A percentile compares a stretch with the other conserved stretches of the same genome.
Evolutionary conservation across 2,797 vertebrate species (phyloP).

Genomic region (Spondyliosoma cantharus): DNA sequence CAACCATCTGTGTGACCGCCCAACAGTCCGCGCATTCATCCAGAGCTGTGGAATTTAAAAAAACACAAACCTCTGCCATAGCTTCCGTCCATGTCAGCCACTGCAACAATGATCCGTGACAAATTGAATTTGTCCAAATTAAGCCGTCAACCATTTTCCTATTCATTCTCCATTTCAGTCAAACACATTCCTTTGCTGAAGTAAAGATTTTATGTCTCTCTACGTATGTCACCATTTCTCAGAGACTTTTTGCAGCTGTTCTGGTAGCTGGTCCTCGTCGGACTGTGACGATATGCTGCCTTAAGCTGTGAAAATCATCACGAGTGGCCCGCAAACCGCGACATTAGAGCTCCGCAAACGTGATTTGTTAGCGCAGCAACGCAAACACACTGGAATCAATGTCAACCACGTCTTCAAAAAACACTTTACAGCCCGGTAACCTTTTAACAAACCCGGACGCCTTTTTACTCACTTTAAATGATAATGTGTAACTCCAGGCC

Average conservation of each 20-base stretch:
- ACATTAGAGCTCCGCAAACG: conserved; percentile 45
- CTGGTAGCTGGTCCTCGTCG: conserved; percentile 16
- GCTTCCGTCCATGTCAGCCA: conserved; percentile 33
- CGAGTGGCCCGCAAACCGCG: conserved; percentile 25
- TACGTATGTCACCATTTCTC: not conserved
- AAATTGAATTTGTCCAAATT: conserved; percentile 40
- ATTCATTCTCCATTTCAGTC: conserved; percentile 15
- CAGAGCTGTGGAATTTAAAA: conserved; percentile 19
- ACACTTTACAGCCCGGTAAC: conserved; percentile 14
- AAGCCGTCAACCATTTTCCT: conserved; percentile 36
- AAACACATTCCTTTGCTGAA: conserved; percentile 6
- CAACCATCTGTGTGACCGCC: conserved; percentile 45
- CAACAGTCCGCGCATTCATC: conserved; percentile 16
- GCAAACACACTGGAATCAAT: conserved; percentile 32
- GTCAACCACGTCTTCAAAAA: conserved; percentile 26
- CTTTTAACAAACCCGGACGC: not conserved
- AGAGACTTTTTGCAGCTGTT: conserved; percentile 2
- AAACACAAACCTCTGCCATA: not conserved
- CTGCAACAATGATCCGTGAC: conserved; percentile 33
- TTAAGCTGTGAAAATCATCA: conserved; percentile 53
- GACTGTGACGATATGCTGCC: conserved; percentile 37
- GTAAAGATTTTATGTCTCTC: not conserved
- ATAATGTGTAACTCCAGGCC: conserved; percentile 1
- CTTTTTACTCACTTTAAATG: conserved; percentile 3
- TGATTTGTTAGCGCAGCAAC: conserved; percentile 22